phyloP scores from a whole-genome alignment of 2,113 vertebrate genomes.

The Axis porcinus region DNA sequence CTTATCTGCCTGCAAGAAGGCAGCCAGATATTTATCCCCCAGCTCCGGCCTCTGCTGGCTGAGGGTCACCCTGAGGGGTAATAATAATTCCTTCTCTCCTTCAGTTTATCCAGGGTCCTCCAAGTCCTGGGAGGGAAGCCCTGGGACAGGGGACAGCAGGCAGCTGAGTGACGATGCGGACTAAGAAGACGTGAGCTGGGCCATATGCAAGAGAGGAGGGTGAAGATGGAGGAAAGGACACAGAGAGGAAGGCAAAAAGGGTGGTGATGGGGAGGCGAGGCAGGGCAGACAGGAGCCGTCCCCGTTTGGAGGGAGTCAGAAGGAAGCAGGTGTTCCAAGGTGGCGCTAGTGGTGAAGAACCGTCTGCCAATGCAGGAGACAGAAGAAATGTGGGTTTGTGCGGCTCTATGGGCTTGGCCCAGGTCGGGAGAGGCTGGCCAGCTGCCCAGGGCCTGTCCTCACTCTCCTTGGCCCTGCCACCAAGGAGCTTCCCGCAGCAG shows the following conservation, averaged over 20 bases:
- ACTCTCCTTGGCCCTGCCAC: conserved; percentile 61
- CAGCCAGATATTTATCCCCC: background rate
- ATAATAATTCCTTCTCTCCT: background rate
- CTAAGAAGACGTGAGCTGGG: background rate
- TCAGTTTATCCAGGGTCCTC: background rate
- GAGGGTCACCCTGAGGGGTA: background rate
- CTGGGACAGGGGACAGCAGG: background rate
- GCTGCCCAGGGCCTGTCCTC: conserved; percentile 34
- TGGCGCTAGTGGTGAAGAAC: background rate
- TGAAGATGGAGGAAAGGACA: background rate
- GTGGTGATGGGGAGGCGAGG: background rate
- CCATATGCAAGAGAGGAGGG: background rate
- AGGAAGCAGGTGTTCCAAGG: background rate
- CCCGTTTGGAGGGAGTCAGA: background rate
- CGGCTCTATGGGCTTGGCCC: conserved; percentile 57
- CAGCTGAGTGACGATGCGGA: background rate
- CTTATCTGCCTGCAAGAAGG: background rate
- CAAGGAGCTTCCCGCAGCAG: conserved; percentile 74
- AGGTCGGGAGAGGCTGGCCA: conserved; percentile 77
- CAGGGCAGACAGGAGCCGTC: too few relatives aligned
- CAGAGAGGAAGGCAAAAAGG: background rate
- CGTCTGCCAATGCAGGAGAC: background rate
- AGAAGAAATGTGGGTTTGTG: background rate
- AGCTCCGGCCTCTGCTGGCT: background rate
- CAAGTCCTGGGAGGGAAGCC: background rate